These are phyloP conservation scores for Agraylea sexmaculata DNA, from an alignment of 1,140 invertebrate genomes.

Conservation along the genomic window DNA sequence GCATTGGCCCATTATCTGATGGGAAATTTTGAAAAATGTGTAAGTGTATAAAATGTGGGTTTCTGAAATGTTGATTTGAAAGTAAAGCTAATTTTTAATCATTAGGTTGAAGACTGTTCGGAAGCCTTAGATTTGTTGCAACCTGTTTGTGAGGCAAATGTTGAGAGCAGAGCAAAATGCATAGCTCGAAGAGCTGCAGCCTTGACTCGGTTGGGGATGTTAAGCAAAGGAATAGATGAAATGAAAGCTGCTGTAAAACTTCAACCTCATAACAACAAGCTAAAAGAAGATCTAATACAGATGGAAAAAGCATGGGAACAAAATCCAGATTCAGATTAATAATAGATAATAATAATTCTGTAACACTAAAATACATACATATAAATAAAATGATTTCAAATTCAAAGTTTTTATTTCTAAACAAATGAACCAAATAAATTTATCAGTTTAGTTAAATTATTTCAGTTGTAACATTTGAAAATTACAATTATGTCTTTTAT, in stretches of 20 bases:
- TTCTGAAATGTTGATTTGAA: background rate
- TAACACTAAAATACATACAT: background rate
- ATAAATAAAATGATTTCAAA: background rate
- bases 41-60: constrained; percentile 20
- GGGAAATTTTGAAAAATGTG: constrained; percentile 60
- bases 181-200: constrained; percentile 59
- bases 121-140: constrained; percentile 60
- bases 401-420: background rate
- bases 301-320: constrained; percentile 42
- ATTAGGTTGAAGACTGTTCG: constrained; percentile 38
- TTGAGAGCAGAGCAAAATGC: constrained; percentile 53
- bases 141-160: constrained; percentile 59
- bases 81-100: background rate
- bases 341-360: background rate
- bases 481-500: too few species aligned
- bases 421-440: too few species aligned
- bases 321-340: constrained; percentile 30
- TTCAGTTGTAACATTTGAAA: too few species aligned
- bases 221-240: constrained; percentile 60
- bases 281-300: constrained; percentile 34
- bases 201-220: constrained; percentile 55
- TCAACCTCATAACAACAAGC: constrained; percentile 32
- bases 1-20: constrained; percentile 63
- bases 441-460: too few species aligned
- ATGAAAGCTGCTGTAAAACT: constrained; percentile 59